Evolutionary conservation across 2,797 vertebrate genomes (phyloP).

Genomic region (Limosa lapponica): DNA sequence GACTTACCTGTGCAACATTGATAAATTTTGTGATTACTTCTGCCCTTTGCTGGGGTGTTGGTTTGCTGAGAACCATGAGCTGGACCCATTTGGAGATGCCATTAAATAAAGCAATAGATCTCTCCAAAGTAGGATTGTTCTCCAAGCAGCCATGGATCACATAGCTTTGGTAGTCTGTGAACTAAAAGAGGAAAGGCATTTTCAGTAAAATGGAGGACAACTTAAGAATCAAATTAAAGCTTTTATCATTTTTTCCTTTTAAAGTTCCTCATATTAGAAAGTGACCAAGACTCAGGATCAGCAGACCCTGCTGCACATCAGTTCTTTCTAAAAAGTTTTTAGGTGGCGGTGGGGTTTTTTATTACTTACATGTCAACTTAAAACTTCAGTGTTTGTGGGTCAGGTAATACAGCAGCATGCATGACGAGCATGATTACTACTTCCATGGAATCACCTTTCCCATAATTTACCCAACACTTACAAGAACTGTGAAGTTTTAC

Average conservation of each 20-base stretch:
- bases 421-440: background rate
- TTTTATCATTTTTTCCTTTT: background rate
- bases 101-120: slow-evolving; percentile 95
- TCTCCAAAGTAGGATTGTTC: slow-evolving; percentile 94
- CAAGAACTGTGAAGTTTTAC: background rate
- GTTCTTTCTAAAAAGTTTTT: background rate
- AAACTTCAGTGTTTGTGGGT: background rate
- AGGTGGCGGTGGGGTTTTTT: background rate
- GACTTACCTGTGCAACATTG: slow-evolving; percentile 91
- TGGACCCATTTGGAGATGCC: slow-evolving; percentile 98
- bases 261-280: background rate
- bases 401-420: background rate
- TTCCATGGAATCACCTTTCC: background rate
- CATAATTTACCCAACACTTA: background rate
- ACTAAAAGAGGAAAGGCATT: slow-evolving; percentile 78
- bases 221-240: background rate
- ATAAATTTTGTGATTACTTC: slow-evolving; percentile 97
- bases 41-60: slow-evolving; percentile 92
- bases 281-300: background rate
- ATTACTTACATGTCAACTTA: background rate
- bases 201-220: background rate
- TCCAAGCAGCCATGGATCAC: slow-evolving; percentile 92
- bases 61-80: slow-evolving; percentile 97
- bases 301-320: background rate
- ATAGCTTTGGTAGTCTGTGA: slow-evolving; percentile 96